Evolutionary conservation across 2,888 invertebrate species (phyloP).

Genomic region (Vannuccia rotundouncinata): DNA sequence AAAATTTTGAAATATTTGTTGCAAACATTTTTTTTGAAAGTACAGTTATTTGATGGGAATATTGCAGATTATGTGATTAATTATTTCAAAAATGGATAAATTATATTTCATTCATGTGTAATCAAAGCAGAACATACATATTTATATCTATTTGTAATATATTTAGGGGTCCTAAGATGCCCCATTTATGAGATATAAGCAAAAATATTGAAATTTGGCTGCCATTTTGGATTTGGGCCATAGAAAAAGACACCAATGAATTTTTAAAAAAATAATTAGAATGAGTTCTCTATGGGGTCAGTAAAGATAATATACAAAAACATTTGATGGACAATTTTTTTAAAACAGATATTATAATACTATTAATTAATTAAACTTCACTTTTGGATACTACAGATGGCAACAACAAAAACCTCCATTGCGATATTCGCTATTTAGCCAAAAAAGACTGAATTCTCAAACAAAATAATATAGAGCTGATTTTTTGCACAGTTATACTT

Average conservation of each 20-base stretch:
- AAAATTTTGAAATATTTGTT: conserved; percentile 26
- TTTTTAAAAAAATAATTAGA: background rate
- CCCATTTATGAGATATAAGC: conserved; percentile 26
- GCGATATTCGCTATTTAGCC: too few species aligned
- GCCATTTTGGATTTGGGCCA: conserved; percentile 26
- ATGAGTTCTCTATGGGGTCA: conserved; percentile 26
- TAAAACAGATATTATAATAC: background rate
- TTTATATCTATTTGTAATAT: conserved; percentile 24
- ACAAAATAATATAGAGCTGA: too few species aligned
- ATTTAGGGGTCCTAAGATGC: conserved; percentile 26
- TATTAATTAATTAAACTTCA: too few species aligned
- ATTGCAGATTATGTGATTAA: conserved; percentile 14
- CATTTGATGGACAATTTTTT: conserved; percentile 26
- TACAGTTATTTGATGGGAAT: conserved; percentile 23
- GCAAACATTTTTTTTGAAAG: conserved; percentile 13
- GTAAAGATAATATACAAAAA: conserved; percentile 19
- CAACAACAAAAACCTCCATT: too few species aligned
- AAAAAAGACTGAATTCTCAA: too few species aligned
- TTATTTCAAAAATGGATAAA: conserved; percentile 22
- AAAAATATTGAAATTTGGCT: conserved; percentile 20
- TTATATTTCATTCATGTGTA: conserved; percentile 21
- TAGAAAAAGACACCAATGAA: conserved; percentile 24
- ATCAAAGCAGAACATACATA: conserved; percentile 26
- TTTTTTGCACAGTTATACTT: too few species aligned
- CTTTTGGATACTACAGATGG: too few species aligned